Evolutionary conservation across 2,888 invertebrate genomes (phyloP).

Genomic region (Cacoxenus indagator): DNA sequence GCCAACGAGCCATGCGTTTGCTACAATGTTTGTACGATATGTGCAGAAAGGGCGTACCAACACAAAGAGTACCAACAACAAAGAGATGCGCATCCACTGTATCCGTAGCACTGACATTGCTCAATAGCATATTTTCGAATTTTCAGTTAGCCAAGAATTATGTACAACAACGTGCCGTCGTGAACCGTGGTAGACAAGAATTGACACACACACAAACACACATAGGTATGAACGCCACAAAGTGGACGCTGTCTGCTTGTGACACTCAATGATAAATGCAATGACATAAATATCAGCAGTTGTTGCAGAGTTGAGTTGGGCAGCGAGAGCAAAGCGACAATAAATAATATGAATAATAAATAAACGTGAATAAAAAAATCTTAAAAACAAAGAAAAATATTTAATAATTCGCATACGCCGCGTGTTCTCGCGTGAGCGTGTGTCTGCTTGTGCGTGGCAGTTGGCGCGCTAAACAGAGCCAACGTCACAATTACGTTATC

Average conservation of each 20-base stretch:
- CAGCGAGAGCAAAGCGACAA: no score
- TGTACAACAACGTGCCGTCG: not conserved
- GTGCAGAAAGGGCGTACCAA: no score
- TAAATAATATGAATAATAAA: constrained; percentile 40
- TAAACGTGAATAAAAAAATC: constrained; percentile 19
- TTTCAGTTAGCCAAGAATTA: constrained; percentile 12
- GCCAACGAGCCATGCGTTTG: no score
- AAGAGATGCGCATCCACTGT: not conserved
- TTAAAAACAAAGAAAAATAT: not conserved
- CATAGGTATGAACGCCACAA: constrained; percentile 26
- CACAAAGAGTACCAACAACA: no score
- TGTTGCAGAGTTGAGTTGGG: not conserved
- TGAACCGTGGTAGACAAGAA: no score
- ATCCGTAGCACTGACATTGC: not conserved
- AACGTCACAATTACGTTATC: not conserved
- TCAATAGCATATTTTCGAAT: not conserved
- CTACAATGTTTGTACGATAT: no score
- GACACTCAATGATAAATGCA: constrained; percentile 63
- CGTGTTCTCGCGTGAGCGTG: no score
- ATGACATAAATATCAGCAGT: constrained; percentile 54
- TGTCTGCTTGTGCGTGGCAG: no score
- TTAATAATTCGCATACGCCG: constrained; percentile 14
- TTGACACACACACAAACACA: no score
- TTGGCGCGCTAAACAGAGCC: not conserved
- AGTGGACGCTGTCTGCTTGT: constrained; percentile 60